Base-by-base conservation (phyloP, 2,797 vertebrate genomes). In the Acropternis orthonyx region DNA sequence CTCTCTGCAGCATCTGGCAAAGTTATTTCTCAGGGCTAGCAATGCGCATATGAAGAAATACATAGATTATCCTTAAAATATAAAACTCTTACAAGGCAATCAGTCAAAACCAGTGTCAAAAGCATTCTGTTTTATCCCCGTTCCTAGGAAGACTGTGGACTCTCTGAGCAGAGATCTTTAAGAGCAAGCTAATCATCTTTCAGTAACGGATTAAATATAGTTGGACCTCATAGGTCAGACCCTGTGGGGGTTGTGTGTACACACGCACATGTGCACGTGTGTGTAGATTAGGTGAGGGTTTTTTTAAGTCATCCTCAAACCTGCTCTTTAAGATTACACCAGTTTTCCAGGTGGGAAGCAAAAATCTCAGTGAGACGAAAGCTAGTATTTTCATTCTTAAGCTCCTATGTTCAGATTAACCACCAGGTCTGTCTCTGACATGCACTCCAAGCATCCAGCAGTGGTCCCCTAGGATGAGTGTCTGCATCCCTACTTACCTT, bases 261-360 rank as follows among this genome's bases (percentile, higher is more conserved):
- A 52, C 3, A 1, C 32, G n/a, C 0, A 0, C 7, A 5, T 0
- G 0, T 30, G 28, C 4, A 12, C 6, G 5, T 23, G 14, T 34
- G 34, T 65, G 39, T 39, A 82, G n/a, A 59, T 74, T 30, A 75
- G n/a, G 27, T 63, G 4, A 30, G 0, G 5, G 5, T 3, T 52
- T 85, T 54, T 34, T 5, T 0, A 87, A 83, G 12, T 34, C 7
- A 28, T 92, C 88, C 37, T 85, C 30, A 77, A 74, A n/a, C 36
- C 43, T 46, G 3, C 26, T 74, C 30, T 68, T 85, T 58, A 72
- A 1, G 5, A 73, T 76, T 83, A 56, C 63, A 67, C 26, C 37
- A 8, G 2, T 91, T 93, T 89, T 93, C 59, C 71, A 77, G 24
- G 15, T 43, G 22, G 34, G 28, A 14, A 92, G 39, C 20, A 39